Conservation (phyloP, 2,888 invertebrate species). For the Epicampocera succincta region DNA sequence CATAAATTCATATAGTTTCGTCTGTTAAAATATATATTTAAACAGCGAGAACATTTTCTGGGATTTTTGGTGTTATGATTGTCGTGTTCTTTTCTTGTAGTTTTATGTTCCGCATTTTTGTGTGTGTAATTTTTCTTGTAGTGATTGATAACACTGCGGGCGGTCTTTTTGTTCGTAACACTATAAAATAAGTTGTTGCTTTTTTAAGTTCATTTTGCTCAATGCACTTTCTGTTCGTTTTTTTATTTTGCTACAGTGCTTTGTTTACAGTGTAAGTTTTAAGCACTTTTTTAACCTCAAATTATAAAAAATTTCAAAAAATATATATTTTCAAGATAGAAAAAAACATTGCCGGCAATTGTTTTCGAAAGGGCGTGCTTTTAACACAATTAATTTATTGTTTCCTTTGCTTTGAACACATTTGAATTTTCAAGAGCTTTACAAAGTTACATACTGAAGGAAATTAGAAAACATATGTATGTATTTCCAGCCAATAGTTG, state of each 20-base stretch:
- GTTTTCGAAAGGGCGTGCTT: slow-evolving; percentile 5
- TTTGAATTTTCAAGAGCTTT: neutral
- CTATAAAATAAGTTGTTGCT: neutral
- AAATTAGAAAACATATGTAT: slow-evolving; percentile 4
- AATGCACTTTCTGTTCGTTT: neutral
- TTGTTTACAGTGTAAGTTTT: too few species aligned
- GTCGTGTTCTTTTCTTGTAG: neutral
- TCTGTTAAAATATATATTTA: slow-evolving; percentile 23
- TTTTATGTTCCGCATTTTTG: slow-evolving; percentile 2
- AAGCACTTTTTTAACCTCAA: slow-evolving; percentile 26
- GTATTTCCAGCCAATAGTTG: too few species aligned
- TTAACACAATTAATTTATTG: slow-evolving; percentile 25
- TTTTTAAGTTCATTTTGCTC: slow-evolving; percentile 15
- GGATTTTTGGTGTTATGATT: slow-evolving; percentile 46
- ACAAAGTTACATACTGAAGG: neutral
- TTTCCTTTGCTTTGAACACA: slow-evolving; percentile 17
- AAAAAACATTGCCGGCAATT: neutral
- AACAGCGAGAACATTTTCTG: slow-evolving; percentile 61
- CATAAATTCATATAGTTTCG: neutral
- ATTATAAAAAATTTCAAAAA: neutral
- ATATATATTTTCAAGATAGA: neutral
- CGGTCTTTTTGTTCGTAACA: slow-evolving; percentile 71
- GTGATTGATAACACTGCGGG: slow-evolving; percentile 75
- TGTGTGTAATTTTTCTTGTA: slow-evolving; percentile 17
- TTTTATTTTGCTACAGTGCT: slow-evolving; percentile 1